Base-by-base conservation (phyloP, 1,140 invertebrate genomes). In the Bombus balteatus region DNA sequence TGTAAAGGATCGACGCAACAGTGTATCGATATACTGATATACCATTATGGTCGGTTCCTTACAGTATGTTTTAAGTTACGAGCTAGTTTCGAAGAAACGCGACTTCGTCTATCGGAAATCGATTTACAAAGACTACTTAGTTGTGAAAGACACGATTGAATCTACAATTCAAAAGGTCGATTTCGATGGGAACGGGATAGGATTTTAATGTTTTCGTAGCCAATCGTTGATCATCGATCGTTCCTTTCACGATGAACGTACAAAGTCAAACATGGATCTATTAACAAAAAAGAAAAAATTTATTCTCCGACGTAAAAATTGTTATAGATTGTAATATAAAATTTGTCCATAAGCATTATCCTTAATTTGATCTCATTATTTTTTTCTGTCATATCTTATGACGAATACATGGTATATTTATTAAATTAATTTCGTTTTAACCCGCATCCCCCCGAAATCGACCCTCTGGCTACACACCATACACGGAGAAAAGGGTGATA, bases 111-210 rank as follows among this genome's bases (percentile, higher is more conserved):
- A 71, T 89, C 80, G 77, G 83, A 88, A 88, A 92, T 91, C 90
- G 91, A 89, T 85, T 85, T 88, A 88, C 87, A 91, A 91, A 88
- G 85, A 88, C 89, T 94, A 91, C 85, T 82, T 92, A 91, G 92
- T 87, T 89, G 85, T 91, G 92, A 94, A 94, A 93, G 92, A 94
- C 92, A 93, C 89, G 91, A 92, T 93, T 92, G 87, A 92, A 91
- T 90, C 90, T 92, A 94, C 87, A 87, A 80, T 71, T 82, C 41
- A 43, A 78, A 77, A 84, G 87, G 79, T 87, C 83, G 80, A 87
- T 86, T 43, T 85, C 83, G 81, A 81, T 75, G 73, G 43, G 47
- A 57, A 71, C 47, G 53, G 37, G 68, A 70, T 18, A 41, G 28
- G 43, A 80, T 18, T 32, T 76, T 39, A 32, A 18, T 22, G 3